Base-by-base conservation (phyloP, 2,888 invertebrate genomes). In the Conops quadrifasciatus region DNA sequence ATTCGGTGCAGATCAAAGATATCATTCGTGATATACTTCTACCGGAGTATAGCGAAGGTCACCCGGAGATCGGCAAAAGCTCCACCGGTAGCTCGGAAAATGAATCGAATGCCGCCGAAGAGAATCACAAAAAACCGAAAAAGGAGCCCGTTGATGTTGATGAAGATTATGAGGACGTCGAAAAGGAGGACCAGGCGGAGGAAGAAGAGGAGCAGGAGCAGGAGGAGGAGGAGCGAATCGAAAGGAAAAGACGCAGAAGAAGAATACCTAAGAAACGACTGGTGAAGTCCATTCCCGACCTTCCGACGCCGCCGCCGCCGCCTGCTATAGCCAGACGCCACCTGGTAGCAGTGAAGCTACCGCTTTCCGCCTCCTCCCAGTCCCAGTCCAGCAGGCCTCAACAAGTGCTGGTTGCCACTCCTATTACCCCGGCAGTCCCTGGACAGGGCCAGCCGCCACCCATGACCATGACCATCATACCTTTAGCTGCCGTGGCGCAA, bases 1-100 rank as follows among this genome's bases (percentile, higher is more conserved):
- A 78, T 62, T 84, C 84, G 30, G 84, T 84, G 71, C 84, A 84
- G 74, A 81, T 84, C 63, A 83, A 82, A 63, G 83, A 83, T 71
- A 80, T 83, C 30, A 81, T 81, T 72, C 82, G 82, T 68, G 83
- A 83, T 49, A 76, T 83, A 9, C 75, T 83, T 72, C 24, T 58
- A 28, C 58, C 58, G 7, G 28, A 58, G 2, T 24, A 36, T 9
- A 4, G 4, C 58, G 53, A 16, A 53, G 58, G 11, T 7, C 15
- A 30, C 30, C 13, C 24, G 16, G 43, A 66, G 4, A 4, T 5
- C 28, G 2, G 15, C 3, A 9, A 19, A 3, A 49, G 49, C 11
- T 49, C 21, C 65, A 51, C 3, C 49, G 1, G 21, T 30, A 16
- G 30, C 13, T 5, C 56, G 28, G 16, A 26, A 15, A 62, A 43